Evolutionary conservation across 2,113 vertebrate genomes (phyloP).

Genomic region (Pelodiscus sinensis): DNA sequence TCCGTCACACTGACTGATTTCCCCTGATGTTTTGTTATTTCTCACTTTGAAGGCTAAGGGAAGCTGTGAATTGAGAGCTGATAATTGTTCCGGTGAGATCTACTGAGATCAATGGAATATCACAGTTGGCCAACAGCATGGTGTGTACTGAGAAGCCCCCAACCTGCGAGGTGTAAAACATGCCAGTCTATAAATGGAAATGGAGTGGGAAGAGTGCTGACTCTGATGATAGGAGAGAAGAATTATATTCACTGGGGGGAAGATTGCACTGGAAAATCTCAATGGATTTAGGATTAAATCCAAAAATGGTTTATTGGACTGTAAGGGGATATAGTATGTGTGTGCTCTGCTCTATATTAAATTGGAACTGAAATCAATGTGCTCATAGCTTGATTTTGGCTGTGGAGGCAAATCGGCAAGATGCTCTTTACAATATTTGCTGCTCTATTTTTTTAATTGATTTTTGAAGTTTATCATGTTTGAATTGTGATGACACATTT

Average conservation of each 20-base stretch:
- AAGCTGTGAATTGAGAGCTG: not conserved
- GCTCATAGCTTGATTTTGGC: not conserved
- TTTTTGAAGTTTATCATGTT: slow-evolving; percentile 42
- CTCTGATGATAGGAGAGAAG: not conserved
- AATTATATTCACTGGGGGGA: slow-evolving; percentile 15
- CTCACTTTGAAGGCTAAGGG: not conserved
- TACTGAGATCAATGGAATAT: not conserved
- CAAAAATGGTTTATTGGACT: slow-evolving; percentile 32
- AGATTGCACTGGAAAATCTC: not conserved
- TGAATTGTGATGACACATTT: slow-evolving; percentile 7
- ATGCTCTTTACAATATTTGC: not conserved
- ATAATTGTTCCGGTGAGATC: not conserved
- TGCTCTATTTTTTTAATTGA: slow-evolving; percentile 37
- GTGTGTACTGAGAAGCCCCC: not conserved
- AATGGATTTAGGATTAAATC: not conserved
- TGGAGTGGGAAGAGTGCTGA: slow-evolving; percentile 13
- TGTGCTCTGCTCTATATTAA: slow-evolving; percentile 9
- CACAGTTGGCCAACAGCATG: not conserved
- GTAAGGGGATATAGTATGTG: slow-evolving; percentile 12
- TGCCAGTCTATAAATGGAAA: not conserved
- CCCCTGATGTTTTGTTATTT: not conserved
- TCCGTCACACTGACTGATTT: not conserved
- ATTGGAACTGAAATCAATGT: not conserved
- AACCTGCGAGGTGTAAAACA: not conserved
- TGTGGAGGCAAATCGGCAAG: not conserved